A percentile compares a stretch with the other conserved stretches of the same genome.
phyloP scores from a whole-genome alignment of 2,888 invertebrate genomes.

The Ophion ellenae region DNA sequence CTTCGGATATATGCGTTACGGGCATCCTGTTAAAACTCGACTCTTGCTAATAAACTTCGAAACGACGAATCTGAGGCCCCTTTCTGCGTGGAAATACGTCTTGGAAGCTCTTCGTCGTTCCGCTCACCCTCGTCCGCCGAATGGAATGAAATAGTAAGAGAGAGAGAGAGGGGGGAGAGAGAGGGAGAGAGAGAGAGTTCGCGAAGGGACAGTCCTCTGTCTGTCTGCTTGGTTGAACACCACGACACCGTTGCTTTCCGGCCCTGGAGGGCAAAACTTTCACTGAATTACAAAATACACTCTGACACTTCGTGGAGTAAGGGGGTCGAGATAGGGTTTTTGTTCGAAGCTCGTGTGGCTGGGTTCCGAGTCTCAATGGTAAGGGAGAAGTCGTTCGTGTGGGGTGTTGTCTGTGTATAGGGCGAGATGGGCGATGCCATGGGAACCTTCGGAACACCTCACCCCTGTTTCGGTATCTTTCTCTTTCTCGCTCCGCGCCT shows the following conservation, averaged over 20 bases:
- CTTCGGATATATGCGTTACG: constrained; percentile 41
- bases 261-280: constrained; percentile 62
- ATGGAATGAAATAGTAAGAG: neutral
- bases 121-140: constrained; percentile 37
- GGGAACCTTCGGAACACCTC: constrained; percentile 14
- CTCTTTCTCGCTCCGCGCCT: neutral
- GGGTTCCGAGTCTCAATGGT: constrained; percentile 53
- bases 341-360: constrained; percentile 32
- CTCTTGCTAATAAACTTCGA: constrained; percentile 64
- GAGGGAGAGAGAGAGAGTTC: constrained; percentile 17
- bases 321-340: constrained; percentile 47
- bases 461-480: neutral
- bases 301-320: constrained; percentile 59
- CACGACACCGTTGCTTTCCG: constrained; percentile 55
- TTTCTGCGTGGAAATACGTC: constrained; percentile 44
- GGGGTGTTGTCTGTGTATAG: constrained; percentile 9
- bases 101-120: constrained; percentile 40
- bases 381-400: constrained; percentile 53
- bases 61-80: constrained; percentile 42
- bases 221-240: constrained; percentile 65
- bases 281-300: constrained; percentile 67
- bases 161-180: neutral
- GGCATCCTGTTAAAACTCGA: constrained; percentile 60
- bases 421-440: neutral
- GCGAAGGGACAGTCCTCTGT: constrained; percentile 55